Conservation (phyloP, 2,888 invertebrate genomes). For the Caenorhabditis japonica region DNA sequence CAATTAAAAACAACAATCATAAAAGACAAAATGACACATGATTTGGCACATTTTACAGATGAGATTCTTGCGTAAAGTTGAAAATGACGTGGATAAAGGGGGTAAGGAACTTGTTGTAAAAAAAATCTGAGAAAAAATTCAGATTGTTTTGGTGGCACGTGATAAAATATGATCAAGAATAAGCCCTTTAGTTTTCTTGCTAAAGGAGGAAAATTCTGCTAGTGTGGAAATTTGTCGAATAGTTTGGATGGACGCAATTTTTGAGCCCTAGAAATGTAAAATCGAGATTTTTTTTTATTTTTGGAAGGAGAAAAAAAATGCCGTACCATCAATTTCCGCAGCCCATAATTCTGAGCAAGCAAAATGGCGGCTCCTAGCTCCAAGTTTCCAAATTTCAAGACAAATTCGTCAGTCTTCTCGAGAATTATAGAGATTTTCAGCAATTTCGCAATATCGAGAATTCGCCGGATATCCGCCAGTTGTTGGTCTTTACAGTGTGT, state of each 20-base stretch:
- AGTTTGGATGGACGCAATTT: slow-evolving; percentile 12
- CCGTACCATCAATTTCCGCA: slow-evolving; percentile 19
- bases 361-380: slow-evolving; percentile 4
- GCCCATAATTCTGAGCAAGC: slow-evolving; percentile 20
- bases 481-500: slow-evolving; percentile 5
- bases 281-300: not conserved
- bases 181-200: slow-evolving; percentile 18
- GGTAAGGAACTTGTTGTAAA: not conserved
- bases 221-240: not conserved
- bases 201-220: slow-evolving; percentile 1
- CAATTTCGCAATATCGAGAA: slow-evolving; percentile 14
- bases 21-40: no score
- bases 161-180: slow-evolving; percentile 27
- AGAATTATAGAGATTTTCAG: slow-evolving; percentile 7
- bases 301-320: not conserved
- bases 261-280: slow-evolving; percentile 15
- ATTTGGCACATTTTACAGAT: no score
- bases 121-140: not conserved
- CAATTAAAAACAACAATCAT: no score
- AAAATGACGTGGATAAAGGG: not conserved
- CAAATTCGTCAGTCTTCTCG: slow-evolving; percentile 24
- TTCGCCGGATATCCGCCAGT: slow-evolving; percentile 7
- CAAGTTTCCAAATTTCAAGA: slow-evolving; percentile 13
- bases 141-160: no score
- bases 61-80: not conserved